phyloP scores from a whole-genome alignment of 2,888 invertebrate genomes.

The Caradrina kadenii region DNA sequence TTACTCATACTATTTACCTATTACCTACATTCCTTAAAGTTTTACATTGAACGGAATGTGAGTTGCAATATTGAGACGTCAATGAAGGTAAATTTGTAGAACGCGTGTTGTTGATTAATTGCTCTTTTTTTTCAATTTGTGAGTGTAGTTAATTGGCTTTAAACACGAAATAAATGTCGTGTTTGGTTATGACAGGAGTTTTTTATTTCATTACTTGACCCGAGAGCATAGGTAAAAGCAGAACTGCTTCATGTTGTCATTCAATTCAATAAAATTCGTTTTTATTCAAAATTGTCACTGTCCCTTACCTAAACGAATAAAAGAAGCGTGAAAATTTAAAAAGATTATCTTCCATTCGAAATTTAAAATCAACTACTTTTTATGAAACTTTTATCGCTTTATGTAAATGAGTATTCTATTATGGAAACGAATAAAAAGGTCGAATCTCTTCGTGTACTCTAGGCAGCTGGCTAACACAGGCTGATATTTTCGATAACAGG shows the following conservation, averaged over 20 bases:
- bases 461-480: background rate
- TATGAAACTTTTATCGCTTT: slow-evolving; percentile 11
- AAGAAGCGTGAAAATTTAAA: background rate
- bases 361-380: slow-evolving; percentile 9
- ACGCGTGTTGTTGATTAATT: slow-evolving; percentile 24
- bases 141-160: background rate
- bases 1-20: background rate
- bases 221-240: too few relatives aligned
- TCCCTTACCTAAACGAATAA: background rate
- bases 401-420: slow-evolving; percentile 11
- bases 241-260: too few relatives aligned
- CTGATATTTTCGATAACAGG: slow-evolving; percentile 14
- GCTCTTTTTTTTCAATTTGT: slow-evolving; percentile 23
- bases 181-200: background rate
- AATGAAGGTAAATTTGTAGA: slow-evolving; percentile 10
- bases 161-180: slow-evolving; percentile 3
- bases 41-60: slow-evolving; percentile 14
- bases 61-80: slow-evolving; percentile 8
- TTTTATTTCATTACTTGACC: background rate
- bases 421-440: background rate
- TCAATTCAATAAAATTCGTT: background rate
- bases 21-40: too few relatives aligned
- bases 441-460: background rate
- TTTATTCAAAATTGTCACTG: background rate
- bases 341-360: background rate